phyloP scores from a whole-genome alignment of 2,113 vertebrate genomes.

The Aleadryas rufinucha region DNA sequence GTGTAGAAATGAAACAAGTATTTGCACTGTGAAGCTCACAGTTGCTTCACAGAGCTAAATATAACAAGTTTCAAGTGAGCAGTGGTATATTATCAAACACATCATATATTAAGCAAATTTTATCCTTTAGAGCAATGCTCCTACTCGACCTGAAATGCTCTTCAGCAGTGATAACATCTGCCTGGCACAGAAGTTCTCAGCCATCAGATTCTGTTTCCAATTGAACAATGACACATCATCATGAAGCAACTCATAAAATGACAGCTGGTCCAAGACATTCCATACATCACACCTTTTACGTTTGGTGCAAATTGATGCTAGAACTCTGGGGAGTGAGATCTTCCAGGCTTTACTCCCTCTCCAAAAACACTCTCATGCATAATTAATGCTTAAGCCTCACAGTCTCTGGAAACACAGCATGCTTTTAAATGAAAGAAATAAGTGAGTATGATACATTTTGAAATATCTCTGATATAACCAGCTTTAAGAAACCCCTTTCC shows the following conservation, averaged over 20 bases:
- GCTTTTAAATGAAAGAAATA: neutral
- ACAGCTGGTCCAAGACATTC: neutral
- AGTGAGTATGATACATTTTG: neutral
- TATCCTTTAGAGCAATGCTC: neutral
- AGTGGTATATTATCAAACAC: neutral
- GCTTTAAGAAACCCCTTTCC: constrained; percentile 10
- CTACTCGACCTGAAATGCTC: neutral
- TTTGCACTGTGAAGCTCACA: neutral
- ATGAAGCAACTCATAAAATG: neutral
- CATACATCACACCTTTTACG: neutral
- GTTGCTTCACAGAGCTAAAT: neutral
- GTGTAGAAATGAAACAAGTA: neutral
- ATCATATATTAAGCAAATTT: neutral
- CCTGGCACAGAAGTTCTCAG: neutral
- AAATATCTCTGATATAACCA: neutral
- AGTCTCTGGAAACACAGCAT: neutral
- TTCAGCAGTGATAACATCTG: neutral
- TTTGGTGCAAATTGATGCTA: neutral
- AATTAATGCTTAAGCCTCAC: neutral
- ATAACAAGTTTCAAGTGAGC: neutral
- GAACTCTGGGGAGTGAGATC: neutral
- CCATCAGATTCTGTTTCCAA: neutral
- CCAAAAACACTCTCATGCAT: neutral
- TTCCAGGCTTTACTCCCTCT: neutral
- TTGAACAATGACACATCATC: neutral